Evolutionary conservation across 2,113 vertebrate species (phyloP), one percentile per base, ranked within the genome.

Genomic region (Microtus pennsylvanicus): DNA sequence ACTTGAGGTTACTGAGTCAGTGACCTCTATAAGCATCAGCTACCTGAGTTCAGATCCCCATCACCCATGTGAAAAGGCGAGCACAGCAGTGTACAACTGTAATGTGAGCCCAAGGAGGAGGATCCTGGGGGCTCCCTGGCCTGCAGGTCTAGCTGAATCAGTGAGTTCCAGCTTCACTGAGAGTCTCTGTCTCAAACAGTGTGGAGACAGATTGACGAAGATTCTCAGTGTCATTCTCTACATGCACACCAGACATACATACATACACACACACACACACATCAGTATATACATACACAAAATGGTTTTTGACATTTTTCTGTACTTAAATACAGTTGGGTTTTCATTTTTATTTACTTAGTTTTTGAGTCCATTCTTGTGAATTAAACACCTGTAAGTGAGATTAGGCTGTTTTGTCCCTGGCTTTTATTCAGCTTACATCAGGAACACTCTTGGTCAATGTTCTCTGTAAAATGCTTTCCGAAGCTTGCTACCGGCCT

Each of bases 351-450:
- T 7, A 58, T 21, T 58, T 58, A 58, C 6, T 58, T 58, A 58
- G 58, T 47, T 13, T 8, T 12, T 21, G 14, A 61, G 52, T 22
- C 5, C 28, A 3, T 82, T 89, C 16, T 67, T 89, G 11, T 45
- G 50, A 77, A 72, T 35, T 12, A 30, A 14, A 75, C n/a, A 28
- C 35, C 5, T 47, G 12, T 52, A 88, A 76, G 33, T 81, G 55
- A 81, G 45, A 70, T 72, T 52, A 63, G 89, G 47, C 52, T 65
- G n/a, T 89, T 90, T 94, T 35, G 33, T 61, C 85, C 92, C 38
- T 69, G 86, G 19, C 74, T 89, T 92, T 30, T 90, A 65, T 80
- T 89, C 38, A 35, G 14, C 26, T 81, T 55, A 8, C 85, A 24
- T 47, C 28, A 7, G 35, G 50, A 70, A 19, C 50, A 17, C 17